Conservation (phyloP, 2,797 vertebrate species). For the Hemitrygon akajei region DNA sequence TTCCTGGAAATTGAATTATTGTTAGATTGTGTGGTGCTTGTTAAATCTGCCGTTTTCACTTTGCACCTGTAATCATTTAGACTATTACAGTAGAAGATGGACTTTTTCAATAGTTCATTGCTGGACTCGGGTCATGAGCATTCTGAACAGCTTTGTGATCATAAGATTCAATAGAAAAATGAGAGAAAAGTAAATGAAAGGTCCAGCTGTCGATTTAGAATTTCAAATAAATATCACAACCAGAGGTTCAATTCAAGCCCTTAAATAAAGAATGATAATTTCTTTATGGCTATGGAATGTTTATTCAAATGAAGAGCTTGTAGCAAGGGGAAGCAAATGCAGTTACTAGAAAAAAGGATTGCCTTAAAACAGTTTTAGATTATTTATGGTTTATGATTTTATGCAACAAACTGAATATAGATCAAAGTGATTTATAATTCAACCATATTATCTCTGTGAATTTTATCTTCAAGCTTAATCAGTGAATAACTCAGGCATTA, state of each 20-base stretch:
- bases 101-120: not conserved
- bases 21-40: not conserved
- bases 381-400: not conserved
- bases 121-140: not conserved
- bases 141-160: not conserved
- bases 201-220: not conserved
- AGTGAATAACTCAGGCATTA: not conserved
- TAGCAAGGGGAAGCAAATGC: not conserved
- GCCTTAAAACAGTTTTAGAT: not conserved
- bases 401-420: not conserved
- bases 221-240: not conserved
- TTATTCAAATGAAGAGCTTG: not conserved
- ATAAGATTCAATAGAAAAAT: conserved; percentile 6
- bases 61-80: not conserved
- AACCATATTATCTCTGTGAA: not conserved
- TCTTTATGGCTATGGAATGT: not conserved
- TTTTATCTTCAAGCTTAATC: not conserved
- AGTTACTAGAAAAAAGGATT: not conserved
- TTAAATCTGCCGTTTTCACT: not conserved
- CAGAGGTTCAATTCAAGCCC: not conserved
- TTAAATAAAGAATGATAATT: not conserved
- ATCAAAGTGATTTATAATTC: not conserved
- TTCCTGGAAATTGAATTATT: not conserved
- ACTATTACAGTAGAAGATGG: not conserved
- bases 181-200: not conserved